Conservation (phyloP, 1,140 invertebrate genomes). For the Diorhabda carinulata region DNA sequence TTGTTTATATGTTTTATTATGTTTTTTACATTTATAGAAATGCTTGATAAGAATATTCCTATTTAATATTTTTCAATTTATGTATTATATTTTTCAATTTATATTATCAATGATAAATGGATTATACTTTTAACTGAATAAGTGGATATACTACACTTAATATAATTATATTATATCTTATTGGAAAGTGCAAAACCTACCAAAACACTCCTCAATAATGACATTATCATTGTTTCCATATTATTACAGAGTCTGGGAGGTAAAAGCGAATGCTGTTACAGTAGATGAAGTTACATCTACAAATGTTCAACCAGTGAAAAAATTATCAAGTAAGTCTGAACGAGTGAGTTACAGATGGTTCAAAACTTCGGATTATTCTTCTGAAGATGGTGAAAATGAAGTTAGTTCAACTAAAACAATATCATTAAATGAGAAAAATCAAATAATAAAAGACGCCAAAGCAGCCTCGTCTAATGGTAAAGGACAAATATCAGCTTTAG, state of each 20-base stretch:
- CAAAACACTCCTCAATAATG: too few relatives aligned
- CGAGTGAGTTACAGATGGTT: constrained; percentile 10
- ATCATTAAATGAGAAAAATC: constrained; percentile 37
- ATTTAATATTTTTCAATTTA: too few relatives aligned
- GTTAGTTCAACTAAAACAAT: constrained; percentile 29
- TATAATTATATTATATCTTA: too few relatives aligned
- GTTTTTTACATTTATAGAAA: too few relatives aligned
- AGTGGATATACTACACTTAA: too few relatives aligned
- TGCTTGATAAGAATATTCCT: too few relatives aligned
- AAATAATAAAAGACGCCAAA: constrained; percentile 35
- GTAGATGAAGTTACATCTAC: constrained; percentile 24
- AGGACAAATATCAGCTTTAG: constrained; percentile 36
- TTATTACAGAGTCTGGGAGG: constrained; percentile 20
- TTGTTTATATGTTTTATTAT: too few relatives aligned
- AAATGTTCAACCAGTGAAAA: constrained; percentile 4
- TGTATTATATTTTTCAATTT: too few relatives aligned
- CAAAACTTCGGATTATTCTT: constrained; percentile 53
- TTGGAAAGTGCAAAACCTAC: too few relatives aligned
- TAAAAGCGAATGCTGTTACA: constrained; percentile 14
- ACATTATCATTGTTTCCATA: too few relatives aligned
- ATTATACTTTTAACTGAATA: too few relatives aligned
- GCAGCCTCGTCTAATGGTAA: constrained; percentile 25
- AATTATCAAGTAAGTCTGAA: constrained; percentile 9
- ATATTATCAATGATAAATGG: too few relatives aligned
- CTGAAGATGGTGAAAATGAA: constrained; percentile 49